These are phyloP conservation scores for Erpornis zantholeuca DNA, from an alignment of 2,113 vertebrate species.

Conservation along the genomic window DNA sequence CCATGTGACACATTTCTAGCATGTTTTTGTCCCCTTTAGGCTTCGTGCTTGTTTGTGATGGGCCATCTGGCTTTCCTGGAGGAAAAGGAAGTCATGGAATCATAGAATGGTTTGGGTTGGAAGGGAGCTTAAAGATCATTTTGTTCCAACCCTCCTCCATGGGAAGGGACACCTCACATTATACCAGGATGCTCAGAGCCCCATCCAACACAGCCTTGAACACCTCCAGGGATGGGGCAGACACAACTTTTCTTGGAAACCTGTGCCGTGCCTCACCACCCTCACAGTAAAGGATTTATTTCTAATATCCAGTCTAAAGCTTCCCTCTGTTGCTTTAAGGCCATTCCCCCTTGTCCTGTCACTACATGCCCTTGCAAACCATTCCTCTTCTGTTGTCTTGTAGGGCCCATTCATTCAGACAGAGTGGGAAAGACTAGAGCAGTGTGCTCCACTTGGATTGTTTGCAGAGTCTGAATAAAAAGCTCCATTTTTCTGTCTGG, in stretches of 20 bases:
- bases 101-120: not conserved
- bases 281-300: not conserved
- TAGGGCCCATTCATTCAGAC: not conserved
- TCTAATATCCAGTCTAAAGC: too few species aligned
- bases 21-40: not conserved
- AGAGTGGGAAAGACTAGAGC: not conserved
- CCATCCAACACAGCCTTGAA: too few species aligned
- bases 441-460: not conserved
- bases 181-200: not conserved
- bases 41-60: accelerated
- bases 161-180: accelerated
- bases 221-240: too few species aligned
- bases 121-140: not conserved
- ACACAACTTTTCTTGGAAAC: too few species aligned
- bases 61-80: not conserved
- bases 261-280: not conserved
- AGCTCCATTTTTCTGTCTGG: not conserved
- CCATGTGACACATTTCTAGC: not conserved
- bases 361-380: not conserved
- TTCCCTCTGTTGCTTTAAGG: not conserved
- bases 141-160: accelerated
- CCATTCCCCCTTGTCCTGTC: not conserved
- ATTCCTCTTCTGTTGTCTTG: not conserved
- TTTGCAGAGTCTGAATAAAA: not conserved
- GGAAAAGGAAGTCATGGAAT: not conserved